These are phyloP conservation scores for Thyatira batis DNA, from an alignment of 2,888 invertebrate genomes.

Conservation along the genomic window DNA sequence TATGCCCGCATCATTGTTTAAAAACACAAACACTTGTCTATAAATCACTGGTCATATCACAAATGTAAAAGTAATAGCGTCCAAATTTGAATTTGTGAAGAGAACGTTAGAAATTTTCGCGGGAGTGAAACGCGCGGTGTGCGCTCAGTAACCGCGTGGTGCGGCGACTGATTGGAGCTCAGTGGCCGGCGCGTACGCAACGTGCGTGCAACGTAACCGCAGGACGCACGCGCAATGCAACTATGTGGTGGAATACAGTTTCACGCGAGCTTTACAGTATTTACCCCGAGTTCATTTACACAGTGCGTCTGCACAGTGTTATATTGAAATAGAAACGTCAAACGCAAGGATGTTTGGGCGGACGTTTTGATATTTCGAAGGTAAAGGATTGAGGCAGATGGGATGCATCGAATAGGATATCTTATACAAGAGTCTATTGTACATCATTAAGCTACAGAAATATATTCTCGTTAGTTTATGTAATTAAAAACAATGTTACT, in stretches of 20 bases:
- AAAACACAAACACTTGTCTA: conserved; percentile 23
- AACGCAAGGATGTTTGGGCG: conserved; percentile 28
- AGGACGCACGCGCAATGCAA: conserved; percentile 20
- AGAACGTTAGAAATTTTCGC: conserved; percentile 36
- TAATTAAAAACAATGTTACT: too few relatives aligned
- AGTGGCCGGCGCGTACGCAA: conserved; percentile 41
- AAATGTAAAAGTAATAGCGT: conserved; percentile 26
- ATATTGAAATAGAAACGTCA: conserved; percentile 36
- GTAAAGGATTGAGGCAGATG: background rate
- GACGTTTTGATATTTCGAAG: conserved; percentile 3
- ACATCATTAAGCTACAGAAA: too few relatives aligned
- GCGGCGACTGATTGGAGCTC: conserved; percentile 52
- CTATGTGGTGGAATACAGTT: conserved; percentile 55
- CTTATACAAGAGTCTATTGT: too few relatives aligned
- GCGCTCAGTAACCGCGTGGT: conserved; percentile 58
- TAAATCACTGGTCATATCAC: conserved; percentile 34
- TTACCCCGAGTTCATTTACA: conserved; percentile 40
- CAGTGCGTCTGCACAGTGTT: conserved; percentile 45
- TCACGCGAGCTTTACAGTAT: conserved; percentile 26
- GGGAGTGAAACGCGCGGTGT: conserved; percentile 31
- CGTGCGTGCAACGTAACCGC: conserved; percentile 40
- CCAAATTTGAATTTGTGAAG: conserved; percentile 22
- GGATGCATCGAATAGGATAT: too few relatives aligned
- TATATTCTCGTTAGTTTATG: too few relatives aligned
- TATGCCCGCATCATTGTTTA: conserved; percentile 14